Conservation (phyloP, 2,797 vertebrate genomes). For the Neosilurus hyrtlii region DNA sequence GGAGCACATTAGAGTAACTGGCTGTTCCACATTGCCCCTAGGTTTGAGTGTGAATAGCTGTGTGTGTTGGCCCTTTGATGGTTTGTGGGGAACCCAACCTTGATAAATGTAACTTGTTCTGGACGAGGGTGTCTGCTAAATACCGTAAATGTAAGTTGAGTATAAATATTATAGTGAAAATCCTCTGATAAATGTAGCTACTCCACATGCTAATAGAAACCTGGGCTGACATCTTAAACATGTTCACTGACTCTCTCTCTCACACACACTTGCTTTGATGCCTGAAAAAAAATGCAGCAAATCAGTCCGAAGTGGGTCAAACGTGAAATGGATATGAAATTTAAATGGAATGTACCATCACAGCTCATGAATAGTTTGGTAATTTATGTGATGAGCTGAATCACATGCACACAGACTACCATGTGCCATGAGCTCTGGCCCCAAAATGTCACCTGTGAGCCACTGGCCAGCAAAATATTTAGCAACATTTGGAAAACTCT, state of each 20-base stretch:
- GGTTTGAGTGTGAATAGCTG: too few relatives aligned
- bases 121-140: too few relatives aligned
- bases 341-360: background rate
- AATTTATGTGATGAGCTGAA: background rate
- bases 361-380: background rate
- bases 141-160: slow-evolving; percentile 24
- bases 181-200: slow-evolving; percentile 70
- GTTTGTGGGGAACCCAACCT: too few relatives aligned
- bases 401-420: background rate
- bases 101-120: too few relatives aligned
- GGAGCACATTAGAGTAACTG: too few relatives aligned
- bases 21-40: too few relatives aligned
- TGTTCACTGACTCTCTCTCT: background rate
- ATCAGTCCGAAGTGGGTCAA: background rate
- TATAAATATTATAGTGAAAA: slow-evolving; percentile 65
- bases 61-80: too few relatives aligned
- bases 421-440: background rate
- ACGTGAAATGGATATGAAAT: background rate
- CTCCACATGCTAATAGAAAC: slow-evolving; percentile 43
- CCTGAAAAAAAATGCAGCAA: background rate
- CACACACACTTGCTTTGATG: background rate
- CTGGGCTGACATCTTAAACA: background rate
- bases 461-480: background rate
- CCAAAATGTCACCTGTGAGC: background rate
- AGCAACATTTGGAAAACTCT: background rate